These are phyloP conservation scores for Dromococcyx pavoninus DNA, from an alignment of 2,797 vertebrate genomes.

Conservation along the genomic window DNA sequence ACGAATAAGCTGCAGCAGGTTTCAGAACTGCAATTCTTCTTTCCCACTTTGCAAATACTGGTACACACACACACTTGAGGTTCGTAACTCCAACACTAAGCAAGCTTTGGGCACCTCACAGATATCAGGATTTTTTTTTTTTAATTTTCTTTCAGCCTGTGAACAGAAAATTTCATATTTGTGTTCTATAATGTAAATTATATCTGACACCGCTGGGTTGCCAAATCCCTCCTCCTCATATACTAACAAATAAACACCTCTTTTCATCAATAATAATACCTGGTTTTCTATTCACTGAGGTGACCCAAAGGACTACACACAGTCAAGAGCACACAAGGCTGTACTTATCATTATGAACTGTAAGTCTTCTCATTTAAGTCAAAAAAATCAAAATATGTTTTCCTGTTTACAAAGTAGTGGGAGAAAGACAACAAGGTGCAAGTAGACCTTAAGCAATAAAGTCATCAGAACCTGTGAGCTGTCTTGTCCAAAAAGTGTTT, in stretches of 20 bases:
- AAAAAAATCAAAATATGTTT: background rate
- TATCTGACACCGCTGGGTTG: background rate
- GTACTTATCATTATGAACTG: background rate
- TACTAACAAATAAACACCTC: background rate
- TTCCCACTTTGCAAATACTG: background rate
- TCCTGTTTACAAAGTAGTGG: background rate
- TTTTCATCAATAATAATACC: background rate
- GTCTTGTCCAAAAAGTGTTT: slow-evolving; percentile 86
- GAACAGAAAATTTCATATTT: background rate
- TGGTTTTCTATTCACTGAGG: background rate
- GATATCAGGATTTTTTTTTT: background rate
- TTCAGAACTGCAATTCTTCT: background rate
- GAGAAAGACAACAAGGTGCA: background rate
- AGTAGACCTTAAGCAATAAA: slow-evolving; percentile 1
- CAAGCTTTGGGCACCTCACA: background rate
- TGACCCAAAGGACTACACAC: background rate
- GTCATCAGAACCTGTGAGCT: slow-evolving; percentile 82
- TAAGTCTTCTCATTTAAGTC: background rate
- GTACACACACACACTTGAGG: background rate
- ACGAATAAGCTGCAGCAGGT: background rate
- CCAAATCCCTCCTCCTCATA: background rate
- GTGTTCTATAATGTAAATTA: background rate
- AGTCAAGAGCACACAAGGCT: background rate
- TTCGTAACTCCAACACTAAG: background rate
- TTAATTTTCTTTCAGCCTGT: background rate